Evolutionary conservation across 2,888 invertebrate species (phyloP), one percentile per base, ranked within the genome.

Genomic region (Dendrolimus houi): DNA sequence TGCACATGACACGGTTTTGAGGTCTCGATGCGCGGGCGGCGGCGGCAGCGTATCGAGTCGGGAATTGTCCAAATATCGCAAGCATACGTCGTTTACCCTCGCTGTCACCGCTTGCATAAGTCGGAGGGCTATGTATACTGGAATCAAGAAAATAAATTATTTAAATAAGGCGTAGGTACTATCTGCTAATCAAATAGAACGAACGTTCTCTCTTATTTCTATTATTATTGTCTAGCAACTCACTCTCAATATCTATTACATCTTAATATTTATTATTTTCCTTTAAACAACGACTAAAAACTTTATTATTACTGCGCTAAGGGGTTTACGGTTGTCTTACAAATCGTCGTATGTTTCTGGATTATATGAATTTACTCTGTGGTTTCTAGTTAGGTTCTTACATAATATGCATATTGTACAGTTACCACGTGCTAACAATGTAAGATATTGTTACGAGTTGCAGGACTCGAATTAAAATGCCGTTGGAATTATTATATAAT

Each of bases 71-170:
- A 93, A 80, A 78, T 94, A 94, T 54, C 93, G 91, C 56, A 92
- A 85, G 73, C 95, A 95, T 55, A 95, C 92, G 70, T 93, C 93
- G 78, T 95, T 95, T 56, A 95, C 93, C 72, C 93, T 94, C 41
- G 92, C 92, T 62, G 94, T 94, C 62, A 95, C 94, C 17, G 93
- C 92, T 74, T 94, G 94, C 95, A 95, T 95, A 65, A 96, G 83
- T 70, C 93, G 93, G 60, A 95, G 83, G 55, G 95, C 94, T 80
- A 93, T 93, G 79, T 93, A 95, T 64, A 92, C 95, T 95, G 89
- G 54, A 92, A 92, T 64, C 52, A 62, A 56, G 56, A 53, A 54
- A 52, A 56, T 10, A 10, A 55, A 14, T 56, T n/a, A 56, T n/a
- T 9, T 29, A 40, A 13, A 17, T 29, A 53, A 29, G 0, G 29